Conservation (phyloP, 2,888 invertebrate species). For the Adineta ricciae region DNA sequence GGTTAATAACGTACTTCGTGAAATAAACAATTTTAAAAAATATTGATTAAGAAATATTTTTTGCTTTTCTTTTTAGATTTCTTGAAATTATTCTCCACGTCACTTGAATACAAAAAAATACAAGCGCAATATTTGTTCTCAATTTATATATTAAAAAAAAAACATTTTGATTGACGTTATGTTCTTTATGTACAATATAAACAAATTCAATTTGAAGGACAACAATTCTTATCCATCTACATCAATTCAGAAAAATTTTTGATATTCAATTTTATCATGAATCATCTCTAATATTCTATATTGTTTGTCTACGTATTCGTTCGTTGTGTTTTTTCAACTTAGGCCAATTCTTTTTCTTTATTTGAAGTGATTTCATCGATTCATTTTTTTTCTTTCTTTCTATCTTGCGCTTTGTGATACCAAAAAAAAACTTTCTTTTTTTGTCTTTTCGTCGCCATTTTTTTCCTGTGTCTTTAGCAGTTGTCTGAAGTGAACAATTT, state of each 20-base stretch:
- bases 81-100: not conserved
- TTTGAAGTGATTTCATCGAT: not conserved
- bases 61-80: not conserved
- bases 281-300: not conserved
- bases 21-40: not conserved
- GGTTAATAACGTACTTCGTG: not conserved
- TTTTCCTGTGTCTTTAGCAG: not conserved
- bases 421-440: not conserved
- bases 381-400: not conserved
- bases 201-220: not conserved
- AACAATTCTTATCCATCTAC: not conserved
- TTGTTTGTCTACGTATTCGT: not conserved
- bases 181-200: not conserved
- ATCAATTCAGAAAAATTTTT: not conserved
- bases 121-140: not conserved
- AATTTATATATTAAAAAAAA: not conserved
- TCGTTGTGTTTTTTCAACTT: not conserved
- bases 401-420: not conserved
- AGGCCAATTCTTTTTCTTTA: not conserved
- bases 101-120: not conserved
- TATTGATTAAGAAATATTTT: not conserved
- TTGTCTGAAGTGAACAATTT: not conserved
- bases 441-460: not conserved
- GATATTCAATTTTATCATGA: not conserved
- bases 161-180: not conserved